These are phyloP conservation scores for Polia nebulosa DNA, from an alignment of 2,888 invertebrate genomes.

Conservation along the genomic window DNA sequence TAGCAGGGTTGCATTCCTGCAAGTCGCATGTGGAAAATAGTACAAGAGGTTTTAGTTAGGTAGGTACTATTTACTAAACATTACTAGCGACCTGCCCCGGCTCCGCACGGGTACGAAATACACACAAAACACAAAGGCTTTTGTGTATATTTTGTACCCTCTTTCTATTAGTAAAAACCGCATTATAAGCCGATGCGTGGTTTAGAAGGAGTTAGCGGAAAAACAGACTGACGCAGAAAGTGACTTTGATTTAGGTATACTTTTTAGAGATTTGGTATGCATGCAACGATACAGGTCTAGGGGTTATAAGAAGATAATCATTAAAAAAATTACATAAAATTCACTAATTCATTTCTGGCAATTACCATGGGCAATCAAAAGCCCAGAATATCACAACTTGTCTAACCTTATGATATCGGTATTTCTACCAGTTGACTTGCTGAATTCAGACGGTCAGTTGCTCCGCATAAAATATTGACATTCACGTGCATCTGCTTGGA, in stretches of 20 bases:
- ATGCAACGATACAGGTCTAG: background rate
- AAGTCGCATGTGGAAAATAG: background rate
- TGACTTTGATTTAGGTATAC: too few relatives aligned
- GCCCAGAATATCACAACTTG: constrained; percentile 13
- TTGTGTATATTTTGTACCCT: too few relatives aligned
- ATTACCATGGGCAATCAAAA: background rate
- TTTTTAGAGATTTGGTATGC: background rate
- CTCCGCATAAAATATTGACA: constrained; percentile 60
- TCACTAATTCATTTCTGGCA: background rate
- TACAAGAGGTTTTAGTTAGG: background rate
- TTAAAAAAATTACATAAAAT: background rate
- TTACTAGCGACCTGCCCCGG: too few relatives aligned
- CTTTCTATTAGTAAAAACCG: too few relatives aligned
- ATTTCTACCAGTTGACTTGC: constrained; percentile 66
- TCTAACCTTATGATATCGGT: constrained; percentile 69
- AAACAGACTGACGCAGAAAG: too few relatives aligned
- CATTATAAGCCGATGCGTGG: too few relatives aligned
- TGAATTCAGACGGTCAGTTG: constrained; percentile 49
- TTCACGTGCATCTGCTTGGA: constrained; percentile 55
- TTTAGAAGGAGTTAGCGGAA: too few relatives aligned
- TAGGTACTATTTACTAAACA: background rate
- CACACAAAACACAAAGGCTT: too few relatives aligned
- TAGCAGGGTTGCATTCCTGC: background rate
- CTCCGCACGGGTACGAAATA: too few relatives aligned
- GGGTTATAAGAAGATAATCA: background rate